Percentiles rank a stretch among this genome's conserved stretches.
Evolutionary conservation across 2,113 vertebrate species (phyloP).

Genomic region (Shinisaurus crocodilurus): DNA sequence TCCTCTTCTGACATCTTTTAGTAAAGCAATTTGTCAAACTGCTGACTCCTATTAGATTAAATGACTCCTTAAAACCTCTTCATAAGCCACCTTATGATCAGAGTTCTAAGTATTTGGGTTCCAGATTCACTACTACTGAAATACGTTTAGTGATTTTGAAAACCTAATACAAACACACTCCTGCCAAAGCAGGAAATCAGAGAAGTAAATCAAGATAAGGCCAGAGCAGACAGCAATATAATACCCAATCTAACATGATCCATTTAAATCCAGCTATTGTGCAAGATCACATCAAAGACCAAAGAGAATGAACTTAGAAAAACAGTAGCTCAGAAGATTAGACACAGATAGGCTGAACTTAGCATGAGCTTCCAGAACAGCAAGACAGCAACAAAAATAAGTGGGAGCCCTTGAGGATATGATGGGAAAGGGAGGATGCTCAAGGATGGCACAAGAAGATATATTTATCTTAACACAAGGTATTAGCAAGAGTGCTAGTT

Average conservation of each 20-base stretch:
- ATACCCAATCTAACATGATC: neutral
- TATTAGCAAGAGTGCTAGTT: neutral
- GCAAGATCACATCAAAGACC: neutral
- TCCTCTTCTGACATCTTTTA: neutral
- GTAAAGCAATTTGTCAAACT: neutral
- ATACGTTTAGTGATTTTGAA: neutral
- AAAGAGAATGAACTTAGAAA: neutral
- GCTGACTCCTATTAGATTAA: neutral
- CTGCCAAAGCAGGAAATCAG: neutral
- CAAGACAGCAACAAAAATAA: neutral
- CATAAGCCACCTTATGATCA: neutral
- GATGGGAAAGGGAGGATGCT: neutral
- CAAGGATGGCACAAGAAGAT: neutral
- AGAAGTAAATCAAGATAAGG: neutral
- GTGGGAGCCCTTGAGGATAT: neutral
- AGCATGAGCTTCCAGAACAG: neutral
- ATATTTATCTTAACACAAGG: neutral
- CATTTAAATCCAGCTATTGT: neutral
- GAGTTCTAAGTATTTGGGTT: neutral
- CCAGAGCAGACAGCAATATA: neutral
- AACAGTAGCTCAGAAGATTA: neutral
- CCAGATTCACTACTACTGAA: neutral
- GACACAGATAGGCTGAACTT: neutral
- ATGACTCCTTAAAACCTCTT: neutral
- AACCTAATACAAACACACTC: neutral